Conservation (phyloP, 2,797 vertebrate genomes). For the Harpagifer antarcticus region DNA sequence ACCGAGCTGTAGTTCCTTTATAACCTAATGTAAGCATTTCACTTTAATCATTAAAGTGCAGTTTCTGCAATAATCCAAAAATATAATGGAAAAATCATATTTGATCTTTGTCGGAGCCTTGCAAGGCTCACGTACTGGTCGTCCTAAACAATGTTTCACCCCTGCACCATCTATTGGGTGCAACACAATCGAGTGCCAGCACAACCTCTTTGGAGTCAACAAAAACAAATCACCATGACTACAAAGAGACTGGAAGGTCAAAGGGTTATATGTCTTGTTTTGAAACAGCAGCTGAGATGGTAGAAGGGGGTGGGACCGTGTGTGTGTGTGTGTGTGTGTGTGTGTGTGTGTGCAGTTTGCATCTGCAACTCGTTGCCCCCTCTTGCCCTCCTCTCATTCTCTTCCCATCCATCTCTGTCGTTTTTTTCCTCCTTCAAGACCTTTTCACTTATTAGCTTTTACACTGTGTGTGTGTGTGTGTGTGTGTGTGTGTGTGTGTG, state of each 20-base stretch:
- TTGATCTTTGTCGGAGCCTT: no score
- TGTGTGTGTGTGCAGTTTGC: conserved; percentile 14
- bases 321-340: neutral
- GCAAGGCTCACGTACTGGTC: no score
- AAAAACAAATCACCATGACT: conserved; percentile 47
- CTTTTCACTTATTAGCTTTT: conserved; percentile 7
- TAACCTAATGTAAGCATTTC: no score
- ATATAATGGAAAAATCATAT: no score
- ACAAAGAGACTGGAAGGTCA: conserved; percentile 34
- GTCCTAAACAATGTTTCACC: no score
- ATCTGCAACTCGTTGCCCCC: conserved; percentile 64
- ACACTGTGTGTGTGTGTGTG: neutral
- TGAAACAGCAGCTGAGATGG: conserved; percentile 57
- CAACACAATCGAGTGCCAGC: conserved; percentile 24
- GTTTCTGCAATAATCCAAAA: no score
- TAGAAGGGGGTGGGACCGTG: conserved; percentile 10
- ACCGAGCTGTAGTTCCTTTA: no score
- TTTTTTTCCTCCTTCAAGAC: conserved; percentile 14
- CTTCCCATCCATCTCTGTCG: conserved; percentile 44
- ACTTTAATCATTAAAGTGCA: no score
- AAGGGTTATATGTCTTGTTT: conserved; percentile 36
- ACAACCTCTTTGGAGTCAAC: conserved; percentile 26
- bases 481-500: no score
- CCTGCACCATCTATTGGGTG: neutral
- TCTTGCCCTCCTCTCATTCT: conserved; percentile 45